Base-by-base conservation (phyloP, 2,888 invertebrate species). In the Melangyna quadrimaculata region DNA sequence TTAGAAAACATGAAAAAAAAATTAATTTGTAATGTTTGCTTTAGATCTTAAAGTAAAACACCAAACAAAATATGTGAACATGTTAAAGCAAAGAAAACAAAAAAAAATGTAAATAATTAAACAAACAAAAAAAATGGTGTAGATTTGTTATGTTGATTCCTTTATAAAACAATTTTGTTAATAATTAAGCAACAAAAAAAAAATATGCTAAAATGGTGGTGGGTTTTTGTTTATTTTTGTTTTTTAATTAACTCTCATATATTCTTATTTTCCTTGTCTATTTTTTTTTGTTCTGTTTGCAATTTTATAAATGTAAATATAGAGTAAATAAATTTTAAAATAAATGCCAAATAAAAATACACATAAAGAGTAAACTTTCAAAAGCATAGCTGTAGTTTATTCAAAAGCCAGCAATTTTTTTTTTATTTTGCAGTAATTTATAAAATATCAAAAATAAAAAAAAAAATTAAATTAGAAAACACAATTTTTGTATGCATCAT, bases 401-500 rank as follows among this genome's bases (percentile, higher is more conserved):
- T 74, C 63, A 65, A 72, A 67, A 79, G 78, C 43, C 74, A 84
- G 75, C 79, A 84, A 75, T 75, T 79, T 79, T 61, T 84, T 74
- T 78, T 63, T 84, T 78, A 70, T 75, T 84, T 84, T 79, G 84
- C 84, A 84, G 69, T 77, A 61, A 51, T 75, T 75, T 65, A 73
- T 70, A 74, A 71, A 65, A 40, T 51, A 63, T 65, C 35, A 29
- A 59, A 77, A 45, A 71, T 83, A 48, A 67, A 77, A 45, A 71
- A 80, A 48, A 67, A 73, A 53, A 73, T 32, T 53, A 77, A 83
- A 75, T 43, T 75, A 63, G 45, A 86, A 79, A 82, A 80, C 59
- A 77, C 73, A 65, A 78, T 79, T 83, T 87, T 83, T 84, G 84
- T 84, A 87, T 84, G 79, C 84, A 86, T 80, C 75, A 86, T 86